Evolutionary conservation across 2,888 invertebrate species (phyloP), one percentile per base, ranked within the genome.

Genomic region (Andricus quercusramuli): DNA sequence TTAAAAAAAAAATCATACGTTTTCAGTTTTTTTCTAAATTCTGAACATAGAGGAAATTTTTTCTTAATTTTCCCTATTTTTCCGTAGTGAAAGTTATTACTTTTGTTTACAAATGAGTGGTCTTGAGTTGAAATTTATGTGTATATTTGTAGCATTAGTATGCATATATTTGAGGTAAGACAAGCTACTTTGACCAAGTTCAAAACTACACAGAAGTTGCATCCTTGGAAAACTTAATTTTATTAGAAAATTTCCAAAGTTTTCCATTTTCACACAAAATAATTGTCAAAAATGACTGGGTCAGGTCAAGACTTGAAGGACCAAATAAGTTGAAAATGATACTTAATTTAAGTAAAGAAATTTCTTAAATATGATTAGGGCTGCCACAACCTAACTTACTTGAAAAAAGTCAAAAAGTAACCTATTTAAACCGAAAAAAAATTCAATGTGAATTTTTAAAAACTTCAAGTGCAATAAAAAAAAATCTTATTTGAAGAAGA

Each of bases 81-180:
- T 20, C 25, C 1, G n/a, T 17, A 56, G n/a, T 47, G 4, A 70
- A 29, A 25, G 25, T 51, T 51, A 47, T 9, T 9, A 70, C 29
- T 70, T 47, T 47, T 47, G 29, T 70, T 47, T 70, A 70, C 20
- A 25, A 70, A 29, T 25, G 47, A 20, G 41, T 8, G 44, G 41
- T 68, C 29, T 17, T 70, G 1, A 70, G 47, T 47, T 47, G 2
- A 47, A 70, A 70, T 70, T 70, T 29, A 70, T 44, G 70, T 22
- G 44, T 9, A 22, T 20, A 47, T 70, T 70, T 70, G 22, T 70
- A 70, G 20, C 44, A 22, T 44, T 68, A 44, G 44, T 22, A 68
- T 22, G 44, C 44, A 8, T 9, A n/a, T 9, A 56, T 17, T n/a
- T 9, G 17, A 44, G 25, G 41, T 25, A 68, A 44, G 44, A 44